These are phyloP conservation scores for Parnassius smintheus DNA, from an alignment of 2,888 invertebrate genomes.

Conservation along the genomic window DNA sequence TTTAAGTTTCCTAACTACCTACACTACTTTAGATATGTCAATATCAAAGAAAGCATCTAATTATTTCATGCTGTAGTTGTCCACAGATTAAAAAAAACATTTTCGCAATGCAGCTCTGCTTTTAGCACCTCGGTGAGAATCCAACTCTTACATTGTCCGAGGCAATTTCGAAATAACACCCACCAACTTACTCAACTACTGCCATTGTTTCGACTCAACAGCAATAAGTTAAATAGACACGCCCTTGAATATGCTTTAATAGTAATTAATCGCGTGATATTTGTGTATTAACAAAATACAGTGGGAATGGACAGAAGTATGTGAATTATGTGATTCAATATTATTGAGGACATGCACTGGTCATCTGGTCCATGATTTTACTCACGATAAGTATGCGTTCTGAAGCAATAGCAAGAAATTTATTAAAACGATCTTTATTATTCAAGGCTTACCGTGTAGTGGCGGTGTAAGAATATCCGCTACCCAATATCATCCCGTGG, in stretches of 20 bases:
- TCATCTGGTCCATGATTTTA: conserved; percentile 23
- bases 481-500: too few species aligned
- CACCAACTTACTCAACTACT: conserved; percentile 24
- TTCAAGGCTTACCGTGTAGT: too few species aligned
- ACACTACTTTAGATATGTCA: too few species aligned
- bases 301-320: conserved; percentile 17
- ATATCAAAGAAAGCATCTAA: too few species aligned
- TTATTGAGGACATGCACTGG: conserved; percentile 15
- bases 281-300: conserved; percentile 24
- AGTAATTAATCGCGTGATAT: conserved; percentile 27
- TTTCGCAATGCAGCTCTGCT: conserved; percentile 17
- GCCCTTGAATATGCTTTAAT: conserved; percentile 29
- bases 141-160: conserved; percentile 27
- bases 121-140: conserved; percentile 27
- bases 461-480: too few species aligned
- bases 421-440: conserved; percentile 9
- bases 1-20: too few species aligned
- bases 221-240: conserved; percentile 28
- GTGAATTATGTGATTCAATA: conserved; percentile 23
- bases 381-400: conserved; percentile 16
- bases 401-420: conserved; percentile 10
- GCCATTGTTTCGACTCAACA: conserved; percentile 26
- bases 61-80: neutral
- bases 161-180: conserved; percentile 27
- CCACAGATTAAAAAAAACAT: conserved; percentile 12